These are phyloP conservation scores for Meriones psammophilus DNA, from an alignment of 2,797 vertebrate genomes.

Conservation along the genomic window DNA sequence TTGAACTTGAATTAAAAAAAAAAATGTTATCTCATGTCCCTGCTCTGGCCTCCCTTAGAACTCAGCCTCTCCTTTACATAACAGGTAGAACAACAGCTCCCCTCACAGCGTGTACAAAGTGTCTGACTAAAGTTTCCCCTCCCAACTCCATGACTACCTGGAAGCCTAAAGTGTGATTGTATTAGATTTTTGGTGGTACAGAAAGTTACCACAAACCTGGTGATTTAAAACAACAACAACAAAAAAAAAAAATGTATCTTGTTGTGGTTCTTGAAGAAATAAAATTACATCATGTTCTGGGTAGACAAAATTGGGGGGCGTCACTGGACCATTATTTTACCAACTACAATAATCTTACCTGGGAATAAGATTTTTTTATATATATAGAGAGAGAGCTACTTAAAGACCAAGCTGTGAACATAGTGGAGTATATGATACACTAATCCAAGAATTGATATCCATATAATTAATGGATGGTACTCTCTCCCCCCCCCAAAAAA, in stretches of 20 bases:
- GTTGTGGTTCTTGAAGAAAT: conserved; percentile 9
- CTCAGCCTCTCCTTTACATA: neutral
- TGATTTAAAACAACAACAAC: neutral
- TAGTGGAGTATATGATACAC: neutral
- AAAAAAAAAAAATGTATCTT: neutral
- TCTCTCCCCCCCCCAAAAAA: neutral
- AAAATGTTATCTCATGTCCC: neutral
- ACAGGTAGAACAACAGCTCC: neutral
- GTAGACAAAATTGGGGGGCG: neutral
- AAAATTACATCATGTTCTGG: neutral
- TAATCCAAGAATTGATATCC: neutral
- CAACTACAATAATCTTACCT: neutral
- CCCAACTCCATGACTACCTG: neutral
- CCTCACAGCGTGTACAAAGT: neutral
- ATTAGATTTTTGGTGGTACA: neutral
- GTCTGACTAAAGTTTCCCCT: neutral
- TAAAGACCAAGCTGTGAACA: neutral
- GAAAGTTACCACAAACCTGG: neutral
- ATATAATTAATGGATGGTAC: neutral
- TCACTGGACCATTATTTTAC: neutral
- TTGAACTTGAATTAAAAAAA: neutral
- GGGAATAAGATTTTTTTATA: neutral
- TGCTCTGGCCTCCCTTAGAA: neutral
- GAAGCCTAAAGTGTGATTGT: neutral
- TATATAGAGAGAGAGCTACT: neutral